Percentiles rank a stretch among this genome's conserved stretches.
These are phyloP conservation scores for Palaemon carinicauda DNA, from an alignment of 1,140 invertebrate genomes.

Conservation along the genomic window DNA sequence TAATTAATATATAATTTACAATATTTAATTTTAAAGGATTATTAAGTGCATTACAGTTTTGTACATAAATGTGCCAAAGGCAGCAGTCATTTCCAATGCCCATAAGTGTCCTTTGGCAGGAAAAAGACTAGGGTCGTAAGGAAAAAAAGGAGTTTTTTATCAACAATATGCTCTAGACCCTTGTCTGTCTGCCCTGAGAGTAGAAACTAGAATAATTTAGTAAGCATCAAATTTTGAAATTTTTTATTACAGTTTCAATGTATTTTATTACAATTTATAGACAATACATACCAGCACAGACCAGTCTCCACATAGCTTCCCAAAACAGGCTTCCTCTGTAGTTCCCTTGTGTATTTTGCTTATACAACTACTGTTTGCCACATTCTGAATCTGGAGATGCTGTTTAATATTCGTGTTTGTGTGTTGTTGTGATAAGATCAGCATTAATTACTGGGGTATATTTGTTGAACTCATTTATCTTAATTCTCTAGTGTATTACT, in stretches of 20 bases:
- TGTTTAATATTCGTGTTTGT: background rate
- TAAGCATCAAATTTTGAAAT: background rate
- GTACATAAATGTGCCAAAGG: slow-evolving; percentile 6
- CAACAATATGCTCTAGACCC: background rate
- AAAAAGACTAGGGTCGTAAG: background rate
- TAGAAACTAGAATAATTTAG: slow-evolving; percentile 5
- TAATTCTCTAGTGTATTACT: background rate
- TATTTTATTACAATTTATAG: background rate
- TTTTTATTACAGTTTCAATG: background rate
- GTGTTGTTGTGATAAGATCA: background rate
- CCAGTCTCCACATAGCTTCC: slow-evolving; percentile 13
- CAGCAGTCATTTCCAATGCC: slow-evolving; percentile 23
- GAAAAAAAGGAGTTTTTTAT: background rate
- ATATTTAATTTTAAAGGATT: too few species aligned
- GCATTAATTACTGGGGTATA: background rate
- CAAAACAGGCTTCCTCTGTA: slow-evolving; percentile 2
- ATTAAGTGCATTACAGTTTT: too few species aligned
- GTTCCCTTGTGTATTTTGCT: background rate
- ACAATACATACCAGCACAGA: slow-evolving; percentile 8
- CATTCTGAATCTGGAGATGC: slow-evolving; percentile 12
- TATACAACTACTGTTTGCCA: background rate
- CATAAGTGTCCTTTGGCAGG: slow-evolving; percentile 34
- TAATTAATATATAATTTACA: too few species aligned
- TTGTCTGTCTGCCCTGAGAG: background rate
- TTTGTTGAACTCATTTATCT: background rate